Conservation (phyloP, 2,888 invertebrate genomes). For the Mythimna loreyi region DNA sequence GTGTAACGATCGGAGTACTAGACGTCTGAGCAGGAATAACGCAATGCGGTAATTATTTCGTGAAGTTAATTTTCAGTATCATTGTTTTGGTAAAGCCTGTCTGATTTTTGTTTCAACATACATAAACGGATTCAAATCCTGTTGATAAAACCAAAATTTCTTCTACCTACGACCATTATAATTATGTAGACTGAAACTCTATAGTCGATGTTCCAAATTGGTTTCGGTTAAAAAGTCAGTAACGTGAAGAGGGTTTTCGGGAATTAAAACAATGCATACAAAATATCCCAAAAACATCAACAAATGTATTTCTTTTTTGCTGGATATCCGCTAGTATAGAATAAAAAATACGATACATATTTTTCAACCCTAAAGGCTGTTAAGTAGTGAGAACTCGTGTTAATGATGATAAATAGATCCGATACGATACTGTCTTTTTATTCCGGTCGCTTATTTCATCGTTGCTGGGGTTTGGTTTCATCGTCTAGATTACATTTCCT, state of each 20-base stretch:
- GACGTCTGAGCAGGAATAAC: not conserved
- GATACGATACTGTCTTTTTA: conserved; percentile 59
- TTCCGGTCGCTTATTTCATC: conserved; percentile 59
- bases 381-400: conserved; percentile 58
- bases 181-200: no score
- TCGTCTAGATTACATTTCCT: conserved; percentile 30
- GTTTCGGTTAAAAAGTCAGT: no score
- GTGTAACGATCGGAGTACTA: not conserved
- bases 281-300: no score
- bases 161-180: no score
- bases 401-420: conserved; percentile 72
- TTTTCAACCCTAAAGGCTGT: conserved; percentile 55
- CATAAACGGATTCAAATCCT: not conserved
- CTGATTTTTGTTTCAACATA: not conserved
- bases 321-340: no score
- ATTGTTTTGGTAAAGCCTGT: not conserved
- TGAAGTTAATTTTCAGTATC: not conserved
- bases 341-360: not conserved
- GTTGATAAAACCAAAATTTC: no score
- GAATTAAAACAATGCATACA: no score
- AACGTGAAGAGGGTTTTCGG: no score
- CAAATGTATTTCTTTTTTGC: no score
- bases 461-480: conserved; percentile 43
- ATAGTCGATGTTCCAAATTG: no score
- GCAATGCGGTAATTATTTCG: conserved; percentile 5